These are phyloP conservation scores for Nettapus auritus DNA, from an alignment of 2,113 vertebrate genomes.

Conservation along the genomic window DNA sequence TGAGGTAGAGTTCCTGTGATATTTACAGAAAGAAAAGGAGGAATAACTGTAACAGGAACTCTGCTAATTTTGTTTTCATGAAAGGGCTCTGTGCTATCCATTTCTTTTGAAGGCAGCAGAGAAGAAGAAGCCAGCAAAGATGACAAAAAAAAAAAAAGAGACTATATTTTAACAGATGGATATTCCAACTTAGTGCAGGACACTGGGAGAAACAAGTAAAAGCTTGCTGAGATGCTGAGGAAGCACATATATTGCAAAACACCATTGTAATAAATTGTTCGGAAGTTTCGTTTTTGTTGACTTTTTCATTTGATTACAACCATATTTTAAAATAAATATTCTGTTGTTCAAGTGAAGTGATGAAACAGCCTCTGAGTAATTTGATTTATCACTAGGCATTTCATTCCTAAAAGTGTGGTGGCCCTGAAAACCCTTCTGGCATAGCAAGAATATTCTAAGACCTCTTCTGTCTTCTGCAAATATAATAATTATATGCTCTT, in stretches of 20 bases:
- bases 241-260: not conserved
- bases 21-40: not conserved
- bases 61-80: not conserved
- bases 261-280: not conserved
- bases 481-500: not conserved
- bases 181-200: not conserved
- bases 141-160: not conserved
- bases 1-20: not conserved
- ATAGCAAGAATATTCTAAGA: not conserved
- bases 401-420: not conserved
- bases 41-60: not conserved
- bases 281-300: not conserved
- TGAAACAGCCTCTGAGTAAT: not conserved
- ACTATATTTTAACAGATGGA: not conserved
- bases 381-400: not conserved
- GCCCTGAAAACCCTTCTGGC: not conserved
- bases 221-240: not conserved
- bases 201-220: not conserved
- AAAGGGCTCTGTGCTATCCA: not conserved
- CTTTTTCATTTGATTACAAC: not conserved
- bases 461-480: not conserved
- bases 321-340: not conserved
- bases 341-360: not conserved
- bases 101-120: not conserved
- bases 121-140: not conserved